A percentile compares a stretch with the other conserved stretches of the same genome.
Conservation (phyloP, 2,888 invertebrate species). For the Perizoma affinitatum region DNA sequence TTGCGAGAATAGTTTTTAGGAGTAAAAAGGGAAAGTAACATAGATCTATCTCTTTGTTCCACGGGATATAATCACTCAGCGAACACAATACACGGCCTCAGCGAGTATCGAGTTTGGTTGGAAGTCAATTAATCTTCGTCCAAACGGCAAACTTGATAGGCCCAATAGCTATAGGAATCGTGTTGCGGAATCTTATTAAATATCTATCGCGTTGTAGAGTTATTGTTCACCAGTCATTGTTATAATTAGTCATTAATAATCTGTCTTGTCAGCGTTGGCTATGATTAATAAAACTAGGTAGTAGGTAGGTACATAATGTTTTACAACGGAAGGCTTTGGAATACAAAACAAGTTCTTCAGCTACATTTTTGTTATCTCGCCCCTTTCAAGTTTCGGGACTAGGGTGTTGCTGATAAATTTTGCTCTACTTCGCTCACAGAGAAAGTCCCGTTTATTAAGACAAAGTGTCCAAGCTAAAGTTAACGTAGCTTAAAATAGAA, state of each 20-base stretch:
- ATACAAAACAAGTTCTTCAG: slow-evolving; percentile 30
- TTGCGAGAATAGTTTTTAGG: slow-evolving; percentile 38
- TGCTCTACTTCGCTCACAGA: slow-evolving; percentile 11
- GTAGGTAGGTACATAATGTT: slow-evolving; percentile 42
- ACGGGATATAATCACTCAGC: slow-evolving; percentile 34
- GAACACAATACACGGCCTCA: slow-evolving; percentile 51
- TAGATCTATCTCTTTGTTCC: slow-evolving; percentile 29
- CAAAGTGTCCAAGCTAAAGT: too few species aligned
- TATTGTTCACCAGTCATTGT: slow-evolving; percentile 75
- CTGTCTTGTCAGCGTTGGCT: slow-evolving; percentile 62
- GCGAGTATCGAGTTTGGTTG: slow-evolving; percentile 54
- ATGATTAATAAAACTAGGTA: slow-evolving; percentile 57
- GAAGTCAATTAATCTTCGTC: slow-evolving; percentile 76
- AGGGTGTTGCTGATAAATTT: slow-evolving; percentile 17
- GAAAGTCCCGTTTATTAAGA: neutral
- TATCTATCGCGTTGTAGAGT: slow-evolving; percentile 61
- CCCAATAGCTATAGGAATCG: slow-evolving; percentile 67
- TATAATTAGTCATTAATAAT: slow-evolving; percentile 77
- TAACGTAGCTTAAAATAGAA: too few species aligned
- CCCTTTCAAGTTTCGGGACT: slow-evolving; percentile 14
- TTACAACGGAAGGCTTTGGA: slow-evolving; percentile 45
- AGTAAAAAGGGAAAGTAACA: slow-evolving; percentile 45
- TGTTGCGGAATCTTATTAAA: slow-evolving; percentile 77
- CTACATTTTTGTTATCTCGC: slow-evolving; percentile 26
- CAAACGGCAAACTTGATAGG: slow-evolving; percentile 64